Conservation (phyloP, 2,113 vertebrate species). For the Lepisosteus oculatus region DNA sequence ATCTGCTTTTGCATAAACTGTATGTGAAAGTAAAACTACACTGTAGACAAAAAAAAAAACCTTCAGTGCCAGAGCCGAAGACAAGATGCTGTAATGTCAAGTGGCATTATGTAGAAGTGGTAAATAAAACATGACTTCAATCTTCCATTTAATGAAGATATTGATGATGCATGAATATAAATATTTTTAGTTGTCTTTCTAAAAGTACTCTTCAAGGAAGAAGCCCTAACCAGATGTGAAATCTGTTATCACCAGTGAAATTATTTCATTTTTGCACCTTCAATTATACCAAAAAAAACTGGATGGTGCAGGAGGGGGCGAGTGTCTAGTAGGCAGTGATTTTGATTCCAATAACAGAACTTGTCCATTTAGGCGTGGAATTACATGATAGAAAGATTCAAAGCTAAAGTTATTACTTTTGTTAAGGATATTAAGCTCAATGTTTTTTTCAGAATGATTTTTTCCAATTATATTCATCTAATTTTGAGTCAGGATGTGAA, state of each 20-base stretch:
- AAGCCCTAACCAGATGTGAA: slow-evolving; percentile 55
- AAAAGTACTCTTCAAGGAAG: slow-evolving; percentile 38
- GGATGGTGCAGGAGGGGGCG: neutral
- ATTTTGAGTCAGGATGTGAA: too few relatives aligned
- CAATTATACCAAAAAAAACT: slow-evolving; percentile 47
- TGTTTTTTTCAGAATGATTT: too few relatives aligned
- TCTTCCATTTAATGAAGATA: slow-evolving; percentile 68
- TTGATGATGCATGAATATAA: slow-evolving; percentile 67
- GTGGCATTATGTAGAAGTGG: slow-evolving; percentile 45
- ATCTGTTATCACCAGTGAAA: slow-evolving; percentile 55
- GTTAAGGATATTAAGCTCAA: too few relatives aligned
- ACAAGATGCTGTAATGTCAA: slow-evolving; percentile 61
- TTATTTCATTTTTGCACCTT: slow-evolving; percentile 53
- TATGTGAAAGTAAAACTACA: slow-evolving; percentile 46
- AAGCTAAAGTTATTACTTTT: neutral
- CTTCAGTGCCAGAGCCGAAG: slow-evolving; percentile 48
- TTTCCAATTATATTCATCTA: too few relatives aligned
- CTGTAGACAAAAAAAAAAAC: slow-evolving; percentile 53
- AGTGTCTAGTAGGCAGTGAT: slow-evolving; percentile 25
- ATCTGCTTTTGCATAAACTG: slow-evolving; percentile 38
- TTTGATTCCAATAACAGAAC: slow-evolving; percentile 39
- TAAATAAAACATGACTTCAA: slow-evolving; percentile 62
- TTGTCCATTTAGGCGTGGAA: slow-evolving; percentile 26
- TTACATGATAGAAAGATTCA: neutral
- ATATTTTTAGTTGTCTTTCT: slow-evolving; percentile 58